phyloP scores from a whole-genome alignment of 2,797 vertebrate genomes.

The Setipinna tenuifilis region DNA sequence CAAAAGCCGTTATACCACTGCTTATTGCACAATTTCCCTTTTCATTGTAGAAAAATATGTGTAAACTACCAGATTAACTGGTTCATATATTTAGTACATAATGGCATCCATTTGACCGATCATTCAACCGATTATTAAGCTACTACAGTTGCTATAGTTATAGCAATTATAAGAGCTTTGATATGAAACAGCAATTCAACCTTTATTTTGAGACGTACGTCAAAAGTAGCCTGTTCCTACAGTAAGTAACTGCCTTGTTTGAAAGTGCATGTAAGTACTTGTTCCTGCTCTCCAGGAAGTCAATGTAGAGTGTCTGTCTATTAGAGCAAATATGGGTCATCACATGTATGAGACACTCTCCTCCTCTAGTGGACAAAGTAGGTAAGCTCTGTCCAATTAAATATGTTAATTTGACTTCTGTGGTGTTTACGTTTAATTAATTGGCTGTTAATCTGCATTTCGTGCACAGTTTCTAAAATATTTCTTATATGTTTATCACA shows the following conservation, averaged over 20 bases:
- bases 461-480: slow-evolving; percentile 12
- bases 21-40: no score
- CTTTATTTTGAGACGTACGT: no score
- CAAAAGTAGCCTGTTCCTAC: no score
- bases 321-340: neutral
- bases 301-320: neutral
- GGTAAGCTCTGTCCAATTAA: neutral
- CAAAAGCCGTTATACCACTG: no score
- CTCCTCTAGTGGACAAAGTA: slow-evolving; percentile 20
- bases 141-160: no score
- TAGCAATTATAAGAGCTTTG: no score
- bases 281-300: neutral
- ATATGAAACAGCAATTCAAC: no score
- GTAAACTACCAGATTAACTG: no score
- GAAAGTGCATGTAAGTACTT: neutral
- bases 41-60: no score
- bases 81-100: no score
- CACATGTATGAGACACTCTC: neutral
- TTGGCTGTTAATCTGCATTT: slow-evolving; percentile 1
- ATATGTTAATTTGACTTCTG: neutral
- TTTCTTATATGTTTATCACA: neutral
- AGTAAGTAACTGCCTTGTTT: neutral
- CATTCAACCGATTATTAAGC: no score
- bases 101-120: no score
- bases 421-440: neutral